Conservation (phyloP, 1,140 invertebrate species). For the Oedothorax gibbosus region DNA sequence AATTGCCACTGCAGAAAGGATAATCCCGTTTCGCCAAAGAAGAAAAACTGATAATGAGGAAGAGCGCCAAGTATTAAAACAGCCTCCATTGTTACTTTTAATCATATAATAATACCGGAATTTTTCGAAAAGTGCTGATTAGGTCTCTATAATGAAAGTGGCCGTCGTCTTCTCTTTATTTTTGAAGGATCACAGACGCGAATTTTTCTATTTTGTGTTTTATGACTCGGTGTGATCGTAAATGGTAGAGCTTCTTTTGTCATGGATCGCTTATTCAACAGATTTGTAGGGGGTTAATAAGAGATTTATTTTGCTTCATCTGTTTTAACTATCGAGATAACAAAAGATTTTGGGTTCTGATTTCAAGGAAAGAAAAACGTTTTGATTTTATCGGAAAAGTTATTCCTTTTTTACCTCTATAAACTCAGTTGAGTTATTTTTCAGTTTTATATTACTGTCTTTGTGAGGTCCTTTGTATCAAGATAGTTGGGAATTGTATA, state of each 20-base stretch:
- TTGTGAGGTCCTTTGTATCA: no score
- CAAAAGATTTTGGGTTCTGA: no score
- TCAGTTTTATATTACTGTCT: no score
- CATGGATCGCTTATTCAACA: constrained; percentile 43
- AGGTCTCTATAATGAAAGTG: constrained; percentile 47
- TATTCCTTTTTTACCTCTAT: no score
- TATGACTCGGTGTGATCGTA: background rate
- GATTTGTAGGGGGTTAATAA: background rate
- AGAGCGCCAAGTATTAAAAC: constrained; percentile 43
- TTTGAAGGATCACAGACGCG: constrained; percentile 4
- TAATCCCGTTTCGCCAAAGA: constrained; percentile 38
- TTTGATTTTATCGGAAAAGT: no score
- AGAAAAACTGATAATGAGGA: constrained; percentile 31
- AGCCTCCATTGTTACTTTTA: constrained; percentile 44
- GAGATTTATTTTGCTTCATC: no score
- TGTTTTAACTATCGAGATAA: no score
- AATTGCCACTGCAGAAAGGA: constrained; percentile 11
- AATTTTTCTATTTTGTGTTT: constrained; percentile 1
- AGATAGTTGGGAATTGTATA: no score
- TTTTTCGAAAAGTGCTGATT: constrained; percentile 48
- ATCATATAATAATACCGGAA: constrained; percentile 48
- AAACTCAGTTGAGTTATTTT: no score
- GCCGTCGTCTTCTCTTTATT: constrained; percentile 7
- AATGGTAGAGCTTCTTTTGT: background rate
- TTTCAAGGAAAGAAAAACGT: no score